Evolutionary conservation across 2,797 vertebrate genomes (phyloP).

Genomic region (Enteromius unitaeniatus): DNA sequence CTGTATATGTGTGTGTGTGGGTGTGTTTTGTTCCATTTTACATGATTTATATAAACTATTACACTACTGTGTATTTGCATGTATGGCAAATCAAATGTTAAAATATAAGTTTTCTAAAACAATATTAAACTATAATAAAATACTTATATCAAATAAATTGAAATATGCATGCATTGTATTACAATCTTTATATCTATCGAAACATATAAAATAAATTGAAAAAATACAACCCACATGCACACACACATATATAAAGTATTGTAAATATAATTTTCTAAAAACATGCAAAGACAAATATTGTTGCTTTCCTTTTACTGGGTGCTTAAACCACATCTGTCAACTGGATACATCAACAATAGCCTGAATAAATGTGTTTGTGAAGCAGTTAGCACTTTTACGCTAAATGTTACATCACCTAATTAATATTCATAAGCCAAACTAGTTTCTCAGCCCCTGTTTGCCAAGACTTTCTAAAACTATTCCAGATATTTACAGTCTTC

Average conservation of each 20-base stretch:
- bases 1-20: too few species aligned
- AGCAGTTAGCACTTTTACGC: neutral
- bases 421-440: neutral
- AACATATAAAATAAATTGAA: too few species aligned
- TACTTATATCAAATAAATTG: too few species aligned
- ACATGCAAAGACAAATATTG: neutral
- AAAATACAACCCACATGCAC: too few species aligned
- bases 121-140: too few species aligned
- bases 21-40: too few species aligned
- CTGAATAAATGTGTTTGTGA: neutral
- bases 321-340: neutral
- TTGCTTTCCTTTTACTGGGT: neutral
- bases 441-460: neutral
- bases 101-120: too few species aligned
- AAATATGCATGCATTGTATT: too few species aligned
- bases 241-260: neutral
- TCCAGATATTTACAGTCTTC: conserved; percentile 5
- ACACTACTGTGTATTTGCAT: too few species aligned
- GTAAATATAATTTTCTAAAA: neutral
- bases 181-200: too few species aligned
- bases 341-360: neutral
- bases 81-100: too few species aligned
- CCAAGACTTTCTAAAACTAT: neutral
- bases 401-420: conserved; percentile 1
- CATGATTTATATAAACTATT: too few species aligned